Evolutionary conservation across 2,797 vertebrate species (phyloP), one percentile per base, ranked within the genome.

Genomic region (Leucoraja ocellata): DNA sequence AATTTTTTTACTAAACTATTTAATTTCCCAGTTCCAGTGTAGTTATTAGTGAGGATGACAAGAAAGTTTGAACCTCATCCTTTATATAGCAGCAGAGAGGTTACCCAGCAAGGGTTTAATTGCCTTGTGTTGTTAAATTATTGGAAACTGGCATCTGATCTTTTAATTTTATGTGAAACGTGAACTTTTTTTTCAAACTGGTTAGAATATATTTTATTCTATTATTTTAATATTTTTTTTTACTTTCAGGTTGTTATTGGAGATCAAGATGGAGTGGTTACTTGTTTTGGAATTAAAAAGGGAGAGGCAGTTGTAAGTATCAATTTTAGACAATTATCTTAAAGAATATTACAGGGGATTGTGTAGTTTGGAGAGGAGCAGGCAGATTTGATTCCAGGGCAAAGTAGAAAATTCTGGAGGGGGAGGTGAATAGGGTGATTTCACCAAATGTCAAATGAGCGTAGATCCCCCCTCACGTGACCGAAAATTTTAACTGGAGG

Each of bases 281-380:
- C 96, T 0, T 99, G 99, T 96, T 99, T 99, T 95, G 98, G 98
- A 93, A 98, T 99, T 93, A 99, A 99, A 95, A 99, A 98, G 93
- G 98, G 98, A 65, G 99, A 99, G 94, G 97, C 97, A 91, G 96
- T 98, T 97, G 99, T 99, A 95, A 96, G 98, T 97, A 91, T 93
- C n/a, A 76, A 2, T 36, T 74, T 21, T 25, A 74, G 71, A 0
- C 23, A 25, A 25, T 73, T 18, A 58, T 11, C 76, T 91, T 14
- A 46, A 74, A 21, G 54, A 28, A 54, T 74, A 74, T 4, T 74
- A 21, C 21, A 21, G 4, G 23, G 23, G 18, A 21, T 74, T 74
- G 18, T 74, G 71, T 74, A 74, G 18, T 23, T 74, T 21, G 71
- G 21, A 74, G 71, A 74, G 71, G 2, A 74, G 1, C 65, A 68